Conservation (phyloP, 1,140 invertebrate species). For the Drosophila kurseongensis region DNA sequence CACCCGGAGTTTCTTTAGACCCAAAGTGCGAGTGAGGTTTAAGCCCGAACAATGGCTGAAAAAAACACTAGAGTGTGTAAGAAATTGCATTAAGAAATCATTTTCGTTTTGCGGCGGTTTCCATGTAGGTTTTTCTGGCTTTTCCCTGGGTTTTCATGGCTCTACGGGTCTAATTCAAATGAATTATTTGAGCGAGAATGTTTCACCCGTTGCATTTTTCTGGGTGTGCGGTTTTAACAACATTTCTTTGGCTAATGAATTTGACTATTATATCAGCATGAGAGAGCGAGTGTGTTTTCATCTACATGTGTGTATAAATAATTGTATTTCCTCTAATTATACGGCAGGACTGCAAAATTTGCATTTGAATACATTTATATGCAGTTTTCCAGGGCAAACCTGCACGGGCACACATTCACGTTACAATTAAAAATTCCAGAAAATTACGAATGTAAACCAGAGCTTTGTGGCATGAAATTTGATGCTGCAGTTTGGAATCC, state of each 20-base stretch:
- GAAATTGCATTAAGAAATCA: slow-evolving; percentile 81
- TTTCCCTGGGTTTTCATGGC: slow-evolving; percentile 16
- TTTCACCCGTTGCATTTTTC: slow-evolving; percentile 42
- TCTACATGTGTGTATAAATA: slow-evolving; percentile 30
- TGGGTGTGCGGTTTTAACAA: slow-evolving; percentile 22
- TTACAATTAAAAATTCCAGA: slow-evolving; percentile 46
- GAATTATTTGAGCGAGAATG: slow-evolving; percentile 68
- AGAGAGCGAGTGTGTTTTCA: slow-evolving; percentile 9
- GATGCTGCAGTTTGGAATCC: slow-evolving; percentile 13
- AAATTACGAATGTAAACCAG: slow-evolving; percentile 50
- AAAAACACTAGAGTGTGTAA: slow-evolving; percentile 31
- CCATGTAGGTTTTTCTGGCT: neutral
- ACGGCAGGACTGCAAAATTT: slow-evolving; percentile 58
- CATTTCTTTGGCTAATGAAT: slow-evolving; percentile 49
- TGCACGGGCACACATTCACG: neutral
- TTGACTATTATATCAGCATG: slow-evolving; percentile 31
- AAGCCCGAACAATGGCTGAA: slow-evolving; percentile 55
- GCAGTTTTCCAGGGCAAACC: slow-evolving; percentile 4
- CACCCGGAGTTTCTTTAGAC: slow-evolving; percentile 33
- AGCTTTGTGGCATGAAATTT: slow-evolving; percentile 32
- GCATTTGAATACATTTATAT: slow-evolving; percentile 46
- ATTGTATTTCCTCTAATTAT: slow-evolving; percentile 62
- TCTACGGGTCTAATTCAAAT: slow-evolving; percentile 69
- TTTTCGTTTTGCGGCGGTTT: slow-evolving; percentile 36
- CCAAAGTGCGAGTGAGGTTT: slow-evolving; percentile 35